A percentile compares a stretch with the other conserved stretches of the same genome.
phyloP scores from a whole-genome alignment of 1,140 invertebrate genomes.

The Physella acuta region DNA sequence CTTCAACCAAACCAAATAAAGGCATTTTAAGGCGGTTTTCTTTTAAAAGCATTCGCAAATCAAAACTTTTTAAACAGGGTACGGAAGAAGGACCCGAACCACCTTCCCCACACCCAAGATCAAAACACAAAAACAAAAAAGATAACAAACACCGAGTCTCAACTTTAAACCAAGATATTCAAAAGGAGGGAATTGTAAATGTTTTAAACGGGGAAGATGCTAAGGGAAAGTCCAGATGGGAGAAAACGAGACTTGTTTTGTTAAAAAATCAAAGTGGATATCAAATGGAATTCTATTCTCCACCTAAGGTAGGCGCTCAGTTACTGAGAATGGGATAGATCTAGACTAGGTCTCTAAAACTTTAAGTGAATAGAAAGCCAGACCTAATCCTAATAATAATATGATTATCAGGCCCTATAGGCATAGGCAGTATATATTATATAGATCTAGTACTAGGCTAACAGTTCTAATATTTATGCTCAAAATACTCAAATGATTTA shows the following conservation, averaged over 20 bases:
- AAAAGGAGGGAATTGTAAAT: constrained; percentile 90
- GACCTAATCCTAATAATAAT: not conserved
- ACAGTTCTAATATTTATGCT: no score
- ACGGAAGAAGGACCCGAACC: constrained; percentile 74
- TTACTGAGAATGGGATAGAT: not conserved
- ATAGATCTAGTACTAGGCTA: no score
- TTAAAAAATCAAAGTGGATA: constrained; percentile 91
- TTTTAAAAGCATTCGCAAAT: constrained; percentile 70
- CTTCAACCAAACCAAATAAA: constrained; percentile 73
- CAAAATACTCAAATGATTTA: no score
- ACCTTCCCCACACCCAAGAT: constrained; percentile 42
- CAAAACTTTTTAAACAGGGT: constrained; percentile 85
- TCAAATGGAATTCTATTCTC: constrained; percentile 94
- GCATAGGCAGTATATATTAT: not conserved
- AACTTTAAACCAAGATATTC: constrained; percentile 67
- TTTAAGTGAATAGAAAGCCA: not conserved
- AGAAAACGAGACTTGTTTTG: constrained; percentile 85
- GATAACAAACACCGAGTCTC: constrained; percentile 72
- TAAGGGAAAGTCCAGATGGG: constrained; percentile 91
- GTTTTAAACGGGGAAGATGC: constrained; percentile 75
- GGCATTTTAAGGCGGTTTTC: constrained; percentile 80
- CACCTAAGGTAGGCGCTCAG: constrained; percentile 73
- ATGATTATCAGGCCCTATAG: not conserved
- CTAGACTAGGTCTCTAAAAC: not conserved
- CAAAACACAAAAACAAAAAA: constrained; percentile 56